Evolutionary conservation across 2,113 vertebrate genomes (phyloP).

Genomic region (Gallinago media): DNA sequence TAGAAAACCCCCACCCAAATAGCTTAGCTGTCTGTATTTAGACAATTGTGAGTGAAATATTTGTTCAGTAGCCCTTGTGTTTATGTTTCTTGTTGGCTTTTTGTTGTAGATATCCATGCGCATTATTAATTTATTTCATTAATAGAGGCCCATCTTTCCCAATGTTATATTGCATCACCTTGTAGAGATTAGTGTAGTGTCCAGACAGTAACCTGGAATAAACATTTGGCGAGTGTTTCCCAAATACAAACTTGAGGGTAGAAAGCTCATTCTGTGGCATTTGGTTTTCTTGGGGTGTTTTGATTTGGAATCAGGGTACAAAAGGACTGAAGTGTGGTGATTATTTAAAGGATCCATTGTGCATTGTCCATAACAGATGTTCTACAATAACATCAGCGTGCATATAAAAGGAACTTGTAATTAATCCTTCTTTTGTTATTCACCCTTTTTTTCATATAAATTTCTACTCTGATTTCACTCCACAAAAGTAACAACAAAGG

Average conservation of each 20-base stretch:
- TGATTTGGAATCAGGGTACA: not conserved
- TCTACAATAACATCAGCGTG: slow-evolving; percentile 8
- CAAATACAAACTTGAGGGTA: not conserved
- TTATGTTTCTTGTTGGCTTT: not conserved
- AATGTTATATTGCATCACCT: not conserved
- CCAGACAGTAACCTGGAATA: not conserved
- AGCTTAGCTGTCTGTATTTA: not conserved
- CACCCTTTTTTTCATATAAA: not conserved
- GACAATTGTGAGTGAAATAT: not conserved
- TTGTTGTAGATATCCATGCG: not conserved
- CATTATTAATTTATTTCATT: not conserved
- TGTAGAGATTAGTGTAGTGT: not conserved
- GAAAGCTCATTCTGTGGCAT: not conserved
- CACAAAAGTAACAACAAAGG: not conserved
- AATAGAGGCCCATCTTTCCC: not conserved
- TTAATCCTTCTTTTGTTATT: not conserved
- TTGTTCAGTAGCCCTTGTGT: not conserved
- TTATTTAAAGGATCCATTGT: slow-evolving; percentile 32
- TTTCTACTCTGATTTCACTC: not conserved
- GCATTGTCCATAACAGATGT: slow-evolving; percentile 12
- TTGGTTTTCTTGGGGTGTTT: not conserved
- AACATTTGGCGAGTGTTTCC: not conserved
- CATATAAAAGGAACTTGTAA: not conserved
- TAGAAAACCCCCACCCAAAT: not conserved
- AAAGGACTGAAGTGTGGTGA: not conserved